Conservation (phyloP, 2,888 invertebrate genomes). For the Aromia moschata region DNA sequence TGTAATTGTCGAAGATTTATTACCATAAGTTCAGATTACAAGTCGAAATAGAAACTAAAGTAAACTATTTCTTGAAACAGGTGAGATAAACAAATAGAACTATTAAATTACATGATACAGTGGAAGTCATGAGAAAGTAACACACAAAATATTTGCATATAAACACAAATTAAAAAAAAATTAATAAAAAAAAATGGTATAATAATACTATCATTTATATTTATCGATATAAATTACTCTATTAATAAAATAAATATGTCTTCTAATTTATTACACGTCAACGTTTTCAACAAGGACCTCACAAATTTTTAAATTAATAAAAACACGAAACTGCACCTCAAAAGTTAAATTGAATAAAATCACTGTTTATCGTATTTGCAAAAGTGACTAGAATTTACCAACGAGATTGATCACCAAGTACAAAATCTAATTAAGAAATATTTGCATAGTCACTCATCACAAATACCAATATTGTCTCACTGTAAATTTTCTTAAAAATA, state of each 20-base stretch:
- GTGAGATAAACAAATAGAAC: slow-evolving; percentile 19
- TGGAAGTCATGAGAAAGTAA: slow-evolving; percentile 5
- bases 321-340: slow-evolving; percentile 9
- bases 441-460: slow-evolving; percentile 47
- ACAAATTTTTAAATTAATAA: slow-evolving; percentile 35
- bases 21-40: slow-evolving; percentile 41
- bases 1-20: slow-evolving; percentile 38
- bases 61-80: slow-evolving; percentile 29
- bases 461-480: slow-evolving; percentile 55
- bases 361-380: slow-evolving; percentile 38
- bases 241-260: slow-evolving; percentile 54
- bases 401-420: slow-evolving; percentile 38
- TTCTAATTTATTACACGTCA: slow-evolving; percentile 45
- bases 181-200: slow-evolving; percentile 33
- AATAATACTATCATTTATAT: slow-evolving; percentile 41
- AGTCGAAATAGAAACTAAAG: slow-evolving; percentile 35
- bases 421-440: slow-evolving; percentile 44
- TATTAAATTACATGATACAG: slow-evolving; percentile 13
- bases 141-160: slow-evolving; percentile 10
- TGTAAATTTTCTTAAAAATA: slow-evolving; percentile 41
- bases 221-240: slow-evolving; percentile 51
- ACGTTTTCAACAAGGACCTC: slow-evolving; percentile 36
- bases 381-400: slow-evolving; percentile 44
- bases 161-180: slow-evolving; percentile 21
- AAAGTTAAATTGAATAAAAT: slow-evolving; percentile 19